Evolutionary conservation across 2,113 vertebrate species (phyloP).

Genomic region (Oxygymnocypris stewartii): DNA sequence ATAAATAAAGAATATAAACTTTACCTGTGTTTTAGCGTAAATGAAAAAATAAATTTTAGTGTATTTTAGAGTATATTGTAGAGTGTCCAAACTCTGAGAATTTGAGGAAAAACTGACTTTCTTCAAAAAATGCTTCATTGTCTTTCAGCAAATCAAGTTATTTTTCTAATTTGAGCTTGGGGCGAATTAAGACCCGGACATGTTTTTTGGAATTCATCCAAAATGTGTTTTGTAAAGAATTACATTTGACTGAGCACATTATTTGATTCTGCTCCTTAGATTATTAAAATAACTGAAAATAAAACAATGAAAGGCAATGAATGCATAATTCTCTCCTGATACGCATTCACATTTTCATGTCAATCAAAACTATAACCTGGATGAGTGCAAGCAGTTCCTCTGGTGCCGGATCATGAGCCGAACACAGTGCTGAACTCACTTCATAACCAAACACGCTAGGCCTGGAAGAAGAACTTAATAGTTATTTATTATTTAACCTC

Average conservation of each 20-base stretch:
- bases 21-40: too few species aligned
- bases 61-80: too few species aligned
- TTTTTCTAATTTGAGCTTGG: background rate
- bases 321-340: background rate
- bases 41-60: too few species aligned
- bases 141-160: conserved; percentile 7
- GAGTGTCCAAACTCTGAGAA: background rate
- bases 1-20: too few species aligned
- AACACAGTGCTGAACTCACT: conserved; percentile 13
- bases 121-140: background rate
- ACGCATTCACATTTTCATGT: background rate
- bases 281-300: background rate
- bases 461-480: conserved; percentile 55
- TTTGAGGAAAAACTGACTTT: background rate
- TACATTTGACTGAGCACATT: background rate
- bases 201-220: background rate
- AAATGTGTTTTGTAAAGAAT: background rate
- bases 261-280: background rate
- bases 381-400: background rate
- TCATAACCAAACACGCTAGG: conserved; percentile 30
- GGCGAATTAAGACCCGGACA: background rate
- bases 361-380: conserved; percentile 5
- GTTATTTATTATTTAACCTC: conserved; percentile 73
- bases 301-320: background rate
- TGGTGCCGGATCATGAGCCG: background rate